Conservation (phyloP, 2,113 vertebrate genomes). For the Perccottus glenii region DNA sequence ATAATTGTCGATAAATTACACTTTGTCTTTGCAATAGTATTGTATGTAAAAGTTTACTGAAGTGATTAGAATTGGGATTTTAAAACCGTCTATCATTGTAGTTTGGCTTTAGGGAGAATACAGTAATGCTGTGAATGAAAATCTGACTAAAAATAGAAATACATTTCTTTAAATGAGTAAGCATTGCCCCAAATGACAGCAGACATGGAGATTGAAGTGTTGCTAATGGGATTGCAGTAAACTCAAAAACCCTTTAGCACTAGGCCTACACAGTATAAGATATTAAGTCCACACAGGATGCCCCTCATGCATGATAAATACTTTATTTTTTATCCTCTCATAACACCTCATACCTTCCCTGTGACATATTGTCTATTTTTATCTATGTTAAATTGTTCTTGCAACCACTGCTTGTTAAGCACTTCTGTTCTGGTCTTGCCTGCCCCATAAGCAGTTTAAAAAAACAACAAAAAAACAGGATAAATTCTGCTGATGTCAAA, state of each 20-base stretch:
- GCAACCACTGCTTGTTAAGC: conserved; percentile 71
- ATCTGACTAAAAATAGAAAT: too few relatives aligned
- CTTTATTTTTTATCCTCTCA: conserved; percentile 18
- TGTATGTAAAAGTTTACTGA: too few relatives aligned
- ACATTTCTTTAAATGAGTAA: too few relatives aligned
- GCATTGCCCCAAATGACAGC: neutral
- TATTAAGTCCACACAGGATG: conserved; percentile 13
- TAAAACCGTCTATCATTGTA: too few relatives aligned
- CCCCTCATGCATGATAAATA: neutral
- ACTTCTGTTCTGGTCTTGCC: conserved; percentile 52
- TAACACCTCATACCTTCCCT: conserved; percentile 10
- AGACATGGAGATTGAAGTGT: neutral
- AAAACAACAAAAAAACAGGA: conserved; percentile 30
- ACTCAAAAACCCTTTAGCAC: neutral
- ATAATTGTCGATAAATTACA: too few relatives aligned
- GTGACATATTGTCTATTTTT: conserved; percentile 38
- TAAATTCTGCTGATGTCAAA: conserved; percentile 73
- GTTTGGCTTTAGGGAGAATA: too few relatives aligned
- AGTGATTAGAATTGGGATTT: too few relatives aligned
- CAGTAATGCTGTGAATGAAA: too few relatives aligned
- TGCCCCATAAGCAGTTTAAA: conserved; percentile 63
- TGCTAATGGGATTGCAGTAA: neutral
- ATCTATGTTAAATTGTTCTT: conserved; percentile 55
- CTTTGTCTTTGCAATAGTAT: too few relatives aligned
- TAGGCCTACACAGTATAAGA: neutral